Conservation (phyloP, 2,113 vertebrate species). For the Mobula birostris region DNA sequence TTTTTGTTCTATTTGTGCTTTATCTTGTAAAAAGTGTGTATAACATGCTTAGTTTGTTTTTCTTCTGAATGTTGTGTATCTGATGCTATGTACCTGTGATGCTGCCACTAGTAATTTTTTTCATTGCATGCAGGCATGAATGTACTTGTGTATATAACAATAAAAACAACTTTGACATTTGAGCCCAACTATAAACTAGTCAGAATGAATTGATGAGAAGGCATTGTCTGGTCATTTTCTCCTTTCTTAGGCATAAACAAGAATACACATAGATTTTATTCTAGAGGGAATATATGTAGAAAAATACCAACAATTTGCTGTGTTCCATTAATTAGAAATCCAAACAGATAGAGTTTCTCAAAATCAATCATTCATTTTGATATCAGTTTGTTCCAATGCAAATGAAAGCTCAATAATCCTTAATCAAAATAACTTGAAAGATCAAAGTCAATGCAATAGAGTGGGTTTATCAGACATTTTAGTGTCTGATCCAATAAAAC, state of each 20-base stretch:
- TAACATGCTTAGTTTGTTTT: too few species aligned
- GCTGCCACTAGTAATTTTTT: too few species aligned
- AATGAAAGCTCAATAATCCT: background rate
- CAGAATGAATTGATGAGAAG: background rate
- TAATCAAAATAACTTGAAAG: background rate
- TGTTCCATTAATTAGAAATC: background rate
- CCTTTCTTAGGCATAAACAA: background rate
- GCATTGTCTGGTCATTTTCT: background rate
- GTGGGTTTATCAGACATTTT: background rate
- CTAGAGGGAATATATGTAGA: background rate
- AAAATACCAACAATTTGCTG: background rate
- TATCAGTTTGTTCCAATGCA: constrained; percentile 23
- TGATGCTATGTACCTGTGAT: too few species aligned
- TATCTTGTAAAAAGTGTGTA: too few species aligned
- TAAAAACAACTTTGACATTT: background rate
- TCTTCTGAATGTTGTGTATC: too few species aligned
- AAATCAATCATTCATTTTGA: background rate
- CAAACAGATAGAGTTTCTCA: background rate
- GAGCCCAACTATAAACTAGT: background rate
- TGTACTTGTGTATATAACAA: too few species aligned
- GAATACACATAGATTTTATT: background rate
- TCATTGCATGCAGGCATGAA: too few species aligned
- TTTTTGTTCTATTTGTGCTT: background rate
- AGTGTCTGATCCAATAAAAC: background rate
- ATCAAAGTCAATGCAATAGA: background rate